Evolutionary conservation across 2,113 vertebrate species (phyloP).

Genomic region (Myocastor coypus): DNA sequence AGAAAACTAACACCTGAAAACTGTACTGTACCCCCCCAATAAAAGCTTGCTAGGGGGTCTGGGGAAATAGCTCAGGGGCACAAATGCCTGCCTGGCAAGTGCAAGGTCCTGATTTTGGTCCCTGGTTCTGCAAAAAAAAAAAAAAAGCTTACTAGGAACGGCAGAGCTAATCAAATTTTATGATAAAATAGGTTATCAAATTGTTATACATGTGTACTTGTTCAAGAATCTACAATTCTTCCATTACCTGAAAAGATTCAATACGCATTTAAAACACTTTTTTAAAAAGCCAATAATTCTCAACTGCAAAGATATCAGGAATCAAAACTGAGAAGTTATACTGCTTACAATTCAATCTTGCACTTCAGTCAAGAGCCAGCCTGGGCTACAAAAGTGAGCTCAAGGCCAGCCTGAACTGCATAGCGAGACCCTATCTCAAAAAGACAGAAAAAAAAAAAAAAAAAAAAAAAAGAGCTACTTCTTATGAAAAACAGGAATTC

Average conservation of each 20-base stretch:
- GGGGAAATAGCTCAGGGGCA: too few species aligned
- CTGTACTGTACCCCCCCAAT: not conserved
- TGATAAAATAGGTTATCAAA: not conserved
- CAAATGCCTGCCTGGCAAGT: too few species aligned
- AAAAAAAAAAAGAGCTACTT: constrained; percentile 37
- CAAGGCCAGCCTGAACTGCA: too few species aligned
- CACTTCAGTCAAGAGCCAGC: not conserved
- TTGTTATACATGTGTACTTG: not conserved
- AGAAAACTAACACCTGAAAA: not conserved
- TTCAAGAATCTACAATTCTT: constrained; percentile 12
- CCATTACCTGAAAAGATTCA: not conserved
- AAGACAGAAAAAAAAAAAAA: too few species aligned
- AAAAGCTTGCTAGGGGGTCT: not conserved
- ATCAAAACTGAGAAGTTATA: constrained; percentile 55
- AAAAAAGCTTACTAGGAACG: too few species aligned
- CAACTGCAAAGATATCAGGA: constrained; percentile 49
- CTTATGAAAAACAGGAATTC: not conserved
- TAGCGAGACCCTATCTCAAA: too few species aligned
- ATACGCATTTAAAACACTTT: constrained; percentile 1
- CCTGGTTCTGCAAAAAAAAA: too few species aligned
- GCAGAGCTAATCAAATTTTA: not conserved
- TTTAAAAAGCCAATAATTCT: not conserved
- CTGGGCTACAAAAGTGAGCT: too few species aligned
- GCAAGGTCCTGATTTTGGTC: too few species aligned
- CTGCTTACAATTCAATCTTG: not conserved